These are phyloP conservation scores for Branchipolynoe longqiensis DNA, from an alignment of 2,888 invertebrate species.

Conservation along the genomic window DNA sequence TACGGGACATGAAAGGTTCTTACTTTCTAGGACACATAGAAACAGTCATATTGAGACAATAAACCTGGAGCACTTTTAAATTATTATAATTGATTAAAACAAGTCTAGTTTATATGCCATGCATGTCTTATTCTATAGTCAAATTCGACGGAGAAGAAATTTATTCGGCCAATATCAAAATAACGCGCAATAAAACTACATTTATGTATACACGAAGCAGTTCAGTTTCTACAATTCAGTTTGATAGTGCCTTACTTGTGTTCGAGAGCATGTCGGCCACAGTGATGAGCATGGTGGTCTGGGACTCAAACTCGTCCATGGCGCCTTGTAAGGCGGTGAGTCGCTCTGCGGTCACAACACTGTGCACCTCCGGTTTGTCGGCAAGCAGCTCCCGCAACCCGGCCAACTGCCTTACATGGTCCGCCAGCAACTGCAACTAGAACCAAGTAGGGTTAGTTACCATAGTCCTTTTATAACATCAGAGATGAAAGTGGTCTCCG, in stretches of 20 bases:
- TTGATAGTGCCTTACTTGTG: conserved; percentile 29
- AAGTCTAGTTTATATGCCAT: background rate
- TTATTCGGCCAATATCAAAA: background rate
- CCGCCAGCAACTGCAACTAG: conserved; percentile 40
- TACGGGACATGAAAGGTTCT: too few species aligned
- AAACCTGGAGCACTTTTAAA: too few species aligned
- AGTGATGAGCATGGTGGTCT: conserved; percentile 47
- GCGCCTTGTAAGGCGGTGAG: background rate
- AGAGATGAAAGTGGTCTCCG: background rate
- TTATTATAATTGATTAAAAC: too few species aligned
- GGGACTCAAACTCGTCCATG: conserved; percentile 54
- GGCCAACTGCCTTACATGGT: conserved; percentile 18
- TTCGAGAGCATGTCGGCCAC: conserved; percentile 54
- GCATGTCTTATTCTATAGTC: background rate
- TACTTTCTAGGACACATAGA: too few species aligned
- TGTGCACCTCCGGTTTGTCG: background rate
- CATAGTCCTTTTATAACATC: background rate
- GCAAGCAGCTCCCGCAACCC: conserved; percentile 15
- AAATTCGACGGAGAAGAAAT: background rate
- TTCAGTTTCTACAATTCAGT: too few species aligned
- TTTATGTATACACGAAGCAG: too few species aligned
- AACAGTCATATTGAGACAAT: too few species aligned
- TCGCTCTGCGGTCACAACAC: background rate
- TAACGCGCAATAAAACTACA: too few species aligned
- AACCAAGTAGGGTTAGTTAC: background rate